Evolutionary conservation across 2,113 vertebrate species (phyloP).

Genomic region (Nanorana parkeri): DNA sequence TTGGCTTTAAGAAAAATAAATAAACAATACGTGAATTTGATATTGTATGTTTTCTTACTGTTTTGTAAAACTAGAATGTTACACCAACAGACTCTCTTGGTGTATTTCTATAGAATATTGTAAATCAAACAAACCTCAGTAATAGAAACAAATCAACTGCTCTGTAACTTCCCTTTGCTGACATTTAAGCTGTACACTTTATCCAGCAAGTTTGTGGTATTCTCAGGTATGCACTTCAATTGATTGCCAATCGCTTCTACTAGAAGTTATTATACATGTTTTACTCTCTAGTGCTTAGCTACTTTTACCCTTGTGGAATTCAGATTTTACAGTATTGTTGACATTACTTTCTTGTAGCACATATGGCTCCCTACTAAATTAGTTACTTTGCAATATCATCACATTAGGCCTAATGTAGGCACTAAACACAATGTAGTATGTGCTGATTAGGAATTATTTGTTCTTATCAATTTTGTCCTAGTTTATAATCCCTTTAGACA

Average conservation of each 20-base stretch:
- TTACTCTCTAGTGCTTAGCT: background rate
- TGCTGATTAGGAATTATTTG: background rate
- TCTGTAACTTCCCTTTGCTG: background rate
- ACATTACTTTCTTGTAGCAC: background rate
- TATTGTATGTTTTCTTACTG: too few species aligned
- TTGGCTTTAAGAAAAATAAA: too few species aligned
- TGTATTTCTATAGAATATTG: background rate
- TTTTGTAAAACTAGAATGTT: too few species aligned
- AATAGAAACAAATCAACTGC: slow-evolving; percentile 7
- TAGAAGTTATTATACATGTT: slow-evolving; percentile 29
- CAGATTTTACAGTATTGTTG: background rate
- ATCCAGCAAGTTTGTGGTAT: slow-evolving; percentile 2
- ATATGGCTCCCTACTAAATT: background rate
- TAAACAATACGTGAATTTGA: too few species aligned
- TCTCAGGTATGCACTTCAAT: slow-evolving; percentile 19
- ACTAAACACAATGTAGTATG: background rate
- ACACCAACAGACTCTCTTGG: background rate
- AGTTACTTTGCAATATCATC: slow-evolving; percentile 12
- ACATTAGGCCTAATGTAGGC: background rate
- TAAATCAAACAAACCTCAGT: background rate
- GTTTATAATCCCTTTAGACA: background rate
- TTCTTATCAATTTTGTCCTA: background rate
- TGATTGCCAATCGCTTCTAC: slow-evolving; percentile 8
- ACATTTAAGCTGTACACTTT: background rate
- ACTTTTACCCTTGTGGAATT: background rate